Conservation (phyloP, 2,888 invertebrate genomes). For the Amiota minor region DNA sequence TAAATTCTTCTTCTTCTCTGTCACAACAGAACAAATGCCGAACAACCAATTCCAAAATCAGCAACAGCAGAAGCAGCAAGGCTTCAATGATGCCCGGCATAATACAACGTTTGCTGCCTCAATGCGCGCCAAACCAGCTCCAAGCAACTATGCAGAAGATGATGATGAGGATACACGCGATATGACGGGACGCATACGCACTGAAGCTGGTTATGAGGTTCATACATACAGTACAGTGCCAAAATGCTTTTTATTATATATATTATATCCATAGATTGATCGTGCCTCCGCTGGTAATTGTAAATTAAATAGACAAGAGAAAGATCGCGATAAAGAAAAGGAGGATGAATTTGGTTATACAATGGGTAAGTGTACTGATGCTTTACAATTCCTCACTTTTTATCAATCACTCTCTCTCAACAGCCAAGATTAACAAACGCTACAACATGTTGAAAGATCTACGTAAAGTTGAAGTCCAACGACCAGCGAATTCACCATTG, state of each 20-base stretch:
- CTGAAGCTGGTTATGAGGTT: constrained; percentile 85
- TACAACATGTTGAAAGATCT: constrained; percentile 89
- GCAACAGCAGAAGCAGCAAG: constrained; percentile 46
- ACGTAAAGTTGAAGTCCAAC: constrained; percentile 78
- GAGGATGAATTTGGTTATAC: constrained; percentile 97
- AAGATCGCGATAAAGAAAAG: constrained; percentile 85
- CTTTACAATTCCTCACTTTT: neutral
- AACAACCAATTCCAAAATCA: constrained; percentile 35
- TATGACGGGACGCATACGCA: constrained; percentile 85
- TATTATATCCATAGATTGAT: constrained; percentile 80
- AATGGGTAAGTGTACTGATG: constrained; percentile 79
- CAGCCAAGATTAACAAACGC: constrained; percentile 94
- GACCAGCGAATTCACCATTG: constrained; percentile 83
- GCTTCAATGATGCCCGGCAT: constrained; percentile 50
- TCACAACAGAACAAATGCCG: constrained; percentile 45
- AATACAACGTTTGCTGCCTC: constrained; percentile 58
- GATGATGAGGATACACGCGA: constrained; percentile 85
- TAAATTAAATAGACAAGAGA: constrained; percentile 84
- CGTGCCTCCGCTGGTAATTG: constrained; percentile 90
- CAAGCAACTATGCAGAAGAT: constrained; percentile 60
- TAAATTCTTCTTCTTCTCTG: neutral
- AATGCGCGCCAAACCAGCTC: constrained; percentile 50
- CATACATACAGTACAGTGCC: neutral
- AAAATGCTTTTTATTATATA: neutral
- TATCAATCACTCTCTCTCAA: constrained; percentile 44